Evolutionary conservation across 2,888 invertebrate genomes (phyloP), one percentile per base, ranked within the genome.

Genomic region (Anoncus sp.): DNA sequence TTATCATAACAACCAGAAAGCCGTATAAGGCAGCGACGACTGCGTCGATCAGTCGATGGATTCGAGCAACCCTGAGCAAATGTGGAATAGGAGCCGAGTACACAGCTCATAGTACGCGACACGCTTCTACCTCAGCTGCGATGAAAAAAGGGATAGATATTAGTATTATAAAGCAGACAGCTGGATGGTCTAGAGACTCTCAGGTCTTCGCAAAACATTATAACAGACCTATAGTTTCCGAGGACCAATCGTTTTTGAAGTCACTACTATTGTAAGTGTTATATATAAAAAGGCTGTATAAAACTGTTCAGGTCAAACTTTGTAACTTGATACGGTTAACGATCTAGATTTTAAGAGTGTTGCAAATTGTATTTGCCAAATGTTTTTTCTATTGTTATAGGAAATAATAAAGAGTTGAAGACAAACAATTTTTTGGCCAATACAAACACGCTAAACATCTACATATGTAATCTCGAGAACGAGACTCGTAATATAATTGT

Each of bases 181-280:
- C 69, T 12, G 69, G 73, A 1, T 69, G 73, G 73, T 65, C 73
- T 10, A 24, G 60, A 2, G 20, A 31, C 2, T 78, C 71, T 1
- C 20, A 69, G 12, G 49, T 53, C n/a, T 79, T 79, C 10, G 40
- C 53, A 0, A 79, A 43, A 35, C 66, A 67, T 38, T 81, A 81
- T 55, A 78, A 78, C 27, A 73, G 67, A 53, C 71, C 40, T 10
- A 67, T 78, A 18, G 16, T 38, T 38, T 10, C 38, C 2, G 7
- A 38, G 2, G 38, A 38, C 5, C 10, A 12, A 38, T 6, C 38
- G 2, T 38, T 38, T 38, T 2, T 38, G 2, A 38, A 6, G 12
- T 6, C 38, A 38, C 10, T 12, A 38, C 38, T 10, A 38, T 10
- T 6, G 9, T 38, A 12, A 38, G 38, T 38, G 7, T 31, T 31